Evolutionary conservation across 64 coral and sea anemone species (phyloP), one percentile per base, ranked within the genome.

Genomic region (Acropora yongei): DNA sequence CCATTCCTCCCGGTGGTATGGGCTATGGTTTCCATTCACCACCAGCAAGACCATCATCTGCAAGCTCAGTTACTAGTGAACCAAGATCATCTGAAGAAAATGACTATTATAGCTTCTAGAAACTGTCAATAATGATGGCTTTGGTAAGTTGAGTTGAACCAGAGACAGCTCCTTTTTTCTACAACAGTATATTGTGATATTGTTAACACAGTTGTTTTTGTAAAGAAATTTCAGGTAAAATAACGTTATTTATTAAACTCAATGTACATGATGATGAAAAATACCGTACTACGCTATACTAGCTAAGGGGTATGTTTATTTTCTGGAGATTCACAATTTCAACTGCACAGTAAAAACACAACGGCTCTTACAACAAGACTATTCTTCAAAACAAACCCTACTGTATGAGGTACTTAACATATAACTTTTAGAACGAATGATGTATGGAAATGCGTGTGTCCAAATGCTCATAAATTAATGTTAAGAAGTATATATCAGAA

Each of bases 401-500:
- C 61, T 69, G 1, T 63, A 63, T 63, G 12, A 63, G 39, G 44
- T 14, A 86, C 61, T 86, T 18, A 47, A 86, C 83, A 30, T 86
- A 86, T 44, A 67, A 67, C 9, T 16, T 67, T 86, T 86, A 7
- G 18, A 85, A 85, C 42, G 46, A 85, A 85, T 40, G 40, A 85
- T 68, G 58, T 68, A 41, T 43, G 82, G 82, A 85, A 85, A 43
- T 85, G 44, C 58, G 72, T 63, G 58, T 63, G 58, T 12, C 58
- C 58, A 63, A 63, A 63, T 63, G 12, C 58, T 63, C 58, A 63
- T 63, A 63, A 63, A 11, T 63, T 63, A 63, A 63, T 12, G 58
- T 63, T 63, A 63, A 63, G 58, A 63, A 63, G 51, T 63, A 63
- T 63, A 63, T 63, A 63, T 63, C 58, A 63, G 58, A 63, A 63